These are phyloP conservation scores for Tetranychus urticae DNA, from an alignment of 1,140 invertebrate genomes.

Conservation along the genomic window DNA sequence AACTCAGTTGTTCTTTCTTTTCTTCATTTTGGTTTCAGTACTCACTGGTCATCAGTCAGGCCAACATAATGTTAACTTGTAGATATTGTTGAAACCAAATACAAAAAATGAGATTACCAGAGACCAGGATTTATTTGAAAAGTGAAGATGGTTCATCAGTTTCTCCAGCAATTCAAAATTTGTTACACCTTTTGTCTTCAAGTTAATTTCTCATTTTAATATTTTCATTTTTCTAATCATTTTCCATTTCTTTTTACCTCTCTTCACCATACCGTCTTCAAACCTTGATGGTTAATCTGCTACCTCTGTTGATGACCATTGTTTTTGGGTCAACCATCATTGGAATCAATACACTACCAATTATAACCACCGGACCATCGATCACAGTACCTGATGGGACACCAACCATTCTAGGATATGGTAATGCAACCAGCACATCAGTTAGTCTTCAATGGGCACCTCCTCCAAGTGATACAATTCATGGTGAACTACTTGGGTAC, in stretches of 20 bases:
- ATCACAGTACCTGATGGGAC: conserved; percentile 39
- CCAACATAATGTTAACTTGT: too few species aligned
- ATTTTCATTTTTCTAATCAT: too few species aligned
- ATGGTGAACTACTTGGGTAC: conserved; percentile 54
- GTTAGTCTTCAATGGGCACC: conserved; percentile 44
- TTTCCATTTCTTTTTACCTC: too few species aligned
- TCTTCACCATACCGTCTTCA: neutral
- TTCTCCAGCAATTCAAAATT: too few species aligned
- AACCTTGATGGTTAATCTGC: neutral
- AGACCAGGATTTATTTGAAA: too few species aligned
- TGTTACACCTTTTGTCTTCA: too few species aligned
- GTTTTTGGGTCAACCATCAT: neutral
- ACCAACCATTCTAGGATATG: conserved; percentile 39
- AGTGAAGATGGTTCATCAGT: neutral
- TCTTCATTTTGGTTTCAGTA: neutral
- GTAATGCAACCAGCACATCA: conserved; percentile 40
- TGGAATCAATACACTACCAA: neutral
- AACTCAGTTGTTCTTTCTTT: too few species aligned
- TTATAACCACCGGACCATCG: too few species aligned
- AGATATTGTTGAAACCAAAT: too few species aligned
- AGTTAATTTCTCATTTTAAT: too few species aligned
- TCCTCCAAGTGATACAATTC: conserved; percentile 36
- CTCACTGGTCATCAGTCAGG: too few species aligned
- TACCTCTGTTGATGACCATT: neutral
- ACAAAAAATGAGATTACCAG: too few species aligned